These are phyloP conservation scores for Scrobipalpa atriplicella DNA, from an alignment of 2,888 invertebrate species.

Conservation along the genomic window DNA sequence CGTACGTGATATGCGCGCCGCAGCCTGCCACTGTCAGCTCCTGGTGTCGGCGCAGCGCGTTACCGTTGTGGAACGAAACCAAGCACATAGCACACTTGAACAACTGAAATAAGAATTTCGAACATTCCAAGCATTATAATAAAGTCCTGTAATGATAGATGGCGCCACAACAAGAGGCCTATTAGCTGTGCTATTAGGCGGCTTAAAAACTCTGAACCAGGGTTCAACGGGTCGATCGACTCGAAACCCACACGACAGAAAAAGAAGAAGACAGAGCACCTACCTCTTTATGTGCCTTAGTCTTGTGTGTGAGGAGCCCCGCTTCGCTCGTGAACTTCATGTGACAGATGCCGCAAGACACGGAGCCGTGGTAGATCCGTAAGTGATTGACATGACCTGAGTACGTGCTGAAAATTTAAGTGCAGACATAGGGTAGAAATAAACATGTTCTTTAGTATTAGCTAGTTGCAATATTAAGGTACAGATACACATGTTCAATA, in stretches of 20 bases:
- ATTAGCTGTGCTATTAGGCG: no score
- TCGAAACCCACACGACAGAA: no score
- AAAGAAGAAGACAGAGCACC: not conserved
- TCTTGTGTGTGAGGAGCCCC: not conserved
- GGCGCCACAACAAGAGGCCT: no score
- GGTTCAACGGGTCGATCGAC: no score
- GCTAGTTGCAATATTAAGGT: no score
- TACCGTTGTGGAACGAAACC: constrained; percentile 12
- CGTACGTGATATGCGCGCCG: constrained; percentile 5
- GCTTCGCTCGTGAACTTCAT: not conserved
- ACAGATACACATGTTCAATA: no score
- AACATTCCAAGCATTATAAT: no score
- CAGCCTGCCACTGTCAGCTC: not conserved
- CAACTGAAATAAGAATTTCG: not conserved
- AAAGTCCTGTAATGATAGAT: no score
- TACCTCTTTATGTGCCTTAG: constrained; percentile 2
- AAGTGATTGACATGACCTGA: not conserved
- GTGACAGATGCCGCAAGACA: not conserved
- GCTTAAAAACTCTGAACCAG: no score
- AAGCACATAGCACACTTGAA: constrained; percentile 6
- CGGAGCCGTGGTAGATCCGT: not conserved
- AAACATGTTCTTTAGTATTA: not conserved
- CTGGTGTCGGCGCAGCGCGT: constrained; percentile 15
- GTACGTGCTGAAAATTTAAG: not conserved
- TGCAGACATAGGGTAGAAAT: no score